Evolutionary conservation across 2,113 vertebrate genomes (phyloP).

Genomic region (Psephotus haematonotus): DNA sequence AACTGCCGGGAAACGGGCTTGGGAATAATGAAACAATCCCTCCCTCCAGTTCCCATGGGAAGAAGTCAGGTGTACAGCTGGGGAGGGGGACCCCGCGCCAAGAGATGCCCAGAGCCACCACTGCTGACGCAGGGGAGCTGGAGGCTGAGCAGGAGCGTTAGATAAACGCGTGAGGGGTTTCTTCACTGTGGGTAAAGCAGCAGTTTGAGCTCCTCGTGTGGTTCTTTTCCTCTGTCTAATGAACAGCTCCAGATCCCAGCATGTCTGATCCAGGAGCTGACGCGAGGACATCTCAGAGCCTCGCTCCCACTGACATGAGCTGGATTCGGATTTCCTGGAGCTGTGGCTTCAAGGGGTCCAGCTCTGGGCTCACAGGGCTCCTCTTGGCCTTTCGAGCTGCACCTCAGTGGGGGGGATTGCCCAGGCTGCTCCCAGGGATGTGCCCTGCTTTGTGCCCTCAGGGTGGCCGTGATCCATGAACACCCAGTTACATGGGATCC

Average conservation of each 20-base stretch:
- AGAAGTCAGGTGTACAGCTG: background rate
- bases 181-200: background rate
- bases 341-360: background rate
- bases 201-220: background rate
- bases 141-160: fast-evolving
- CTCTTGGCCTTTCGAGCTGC: background rate
- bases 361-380: background rate
- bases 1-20: background rate
- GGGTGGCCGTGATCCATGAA: fast-evolving
- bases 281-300: background rate
- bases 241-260: background rate
- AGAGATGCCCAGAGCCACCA: background rate
- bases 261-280: background rate
- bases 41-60: background rate
- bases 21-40: background rate
- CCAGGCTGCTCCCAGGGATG: background rate
- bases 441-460: background rate
- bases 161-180: background rate
- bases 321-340: background rate
- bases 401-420: too few species aligned
- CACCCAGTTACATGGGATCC: fast-evolving
- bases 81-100: background rate
- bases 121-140: background rate
- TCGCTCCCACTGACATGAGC: background rate
- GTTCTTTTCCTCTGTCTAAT: background rate